Conservation (phyloP, 2,888 invertebrate genomes). For the Synanthedon formicaeformis region DNA sequence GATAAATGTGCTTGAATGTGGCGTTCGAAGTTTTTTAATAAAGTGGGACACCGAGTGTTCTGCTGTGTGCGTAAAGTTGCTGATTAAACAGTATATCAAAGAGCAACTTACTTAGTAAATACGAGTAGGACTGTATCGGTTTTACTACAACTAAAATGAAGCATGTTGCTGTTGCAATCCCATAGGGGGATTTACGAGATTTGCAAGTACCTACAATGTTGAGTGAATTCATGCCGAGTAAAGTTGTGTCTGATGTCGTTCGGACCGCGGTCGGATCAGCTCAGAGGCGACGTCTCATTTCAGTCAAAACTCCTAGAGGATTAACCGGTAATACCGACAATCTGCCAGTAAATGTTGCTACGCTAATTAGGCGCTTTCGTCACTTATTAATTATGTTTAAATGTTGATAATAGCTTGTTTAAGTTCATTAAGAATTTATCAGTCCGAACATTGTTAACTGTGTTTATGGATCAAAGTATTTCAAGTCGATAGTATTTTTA, state of each 20-base stretch:
- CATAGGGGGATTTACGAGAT: conserved; percentile 21
- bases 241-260: conserved; percentile 24
- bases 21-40: not conserved
- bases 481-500: too few species aligned
- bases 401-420: conserved; percentile 4
- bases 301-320: conserved; percentile 20
- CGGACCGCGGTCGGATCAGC: not conserved
- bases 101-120: too few species aligned
- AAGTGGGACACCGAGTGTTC: not conserved
- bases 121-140: too few species aligned
- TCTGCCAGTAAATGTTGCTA: conserved; percentile 17
- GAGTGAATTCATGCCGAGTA: conserved; percentile 20
- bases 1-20: not conserved
- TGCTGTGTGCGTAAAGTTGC: too few species aligned
- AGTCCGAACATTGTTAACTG: too few species aligned
- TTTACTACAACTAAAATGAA: too few species aligned
- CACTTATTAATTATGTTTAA: conserved; percentile 13
- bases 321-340: conserved; percentile 29
- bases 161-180: not conserved
- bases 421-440: too few species aligned
- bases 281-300: conserved; percentile 16
- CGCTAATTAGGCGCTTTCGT: conserved; percentile 22
- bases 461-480: too few species aligned
- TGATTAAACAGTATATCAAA: too few species aligned
- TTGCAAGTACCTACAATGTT: conserved; percentile 9